Percentiles rank a stretch among this genome's conserved stretches.
phyloP scores from a whole-genome alignment of 2,113 vertebrate genomes.

The Limnothrissa miodon region DNA sequence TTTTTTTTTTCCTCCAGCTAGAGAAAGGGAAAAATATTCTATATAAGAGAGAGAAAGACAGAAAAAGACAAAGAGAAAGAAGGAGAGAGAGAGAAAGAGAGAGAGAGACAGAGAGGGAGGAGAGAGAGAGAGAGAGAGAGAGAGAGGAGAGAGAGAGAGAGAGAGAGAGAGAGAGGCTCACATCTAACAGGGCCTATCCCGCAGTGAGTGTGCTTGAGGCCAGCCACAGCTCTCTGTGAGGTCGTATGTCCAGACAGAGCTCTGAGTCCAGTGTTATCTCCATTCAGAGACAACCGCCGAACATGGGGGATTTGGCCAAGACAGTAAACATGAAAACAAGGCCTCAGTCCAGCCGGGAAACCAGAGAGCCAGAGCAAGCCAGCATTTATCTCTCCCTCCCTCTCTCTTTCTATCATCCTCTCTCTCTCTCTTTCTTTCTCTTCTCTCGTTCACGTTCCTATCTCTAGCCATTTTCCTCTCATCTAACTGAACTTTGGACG shows the following conservation, averaged over 20 bases:
- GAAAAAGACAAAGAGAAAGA: neutral
- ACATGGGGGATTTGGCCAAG: constrained; percentile 23
- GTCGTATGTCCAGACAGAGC: constrained; percentile 27
- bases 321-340: constrained; percentile 30
- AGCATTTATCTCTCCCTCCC: neutral
- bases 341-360: neutral
- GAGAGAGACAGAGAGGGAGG: neutral
- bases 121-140: too few species aligned
- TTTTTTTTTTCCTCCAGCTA: too few species aligned
- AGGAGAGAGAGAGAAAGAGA: neutral
- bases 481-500: neutral
- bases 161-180: neutral
- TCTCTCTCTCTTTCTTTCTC: neutral
- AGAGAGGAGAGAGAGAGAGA: neutral
- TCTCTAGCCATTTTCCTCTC: neutral
- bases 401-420: neutral
- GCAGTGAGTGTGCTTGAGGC: neutral
- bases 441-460: neutral
- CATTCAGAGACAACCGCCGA: constrained; percentile 25
- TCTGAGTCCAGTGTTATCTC: constrained; percentile 29
- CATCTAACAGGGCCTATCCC: constrained; percentile 14
- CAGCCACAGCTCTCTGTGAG: constrained; percentile 24
- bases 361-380: neutral
- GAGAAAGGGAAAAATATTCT: neutral
- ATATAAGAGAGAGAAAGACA: neutral